A percentile compares a stretch with the other conserved stretches of the same genome.
These are phyloP conservation scores for Girardia tigrina DNA, from an alignment of 2,888 invertebrate genomes.

Conservation along the genomic window DNA sequence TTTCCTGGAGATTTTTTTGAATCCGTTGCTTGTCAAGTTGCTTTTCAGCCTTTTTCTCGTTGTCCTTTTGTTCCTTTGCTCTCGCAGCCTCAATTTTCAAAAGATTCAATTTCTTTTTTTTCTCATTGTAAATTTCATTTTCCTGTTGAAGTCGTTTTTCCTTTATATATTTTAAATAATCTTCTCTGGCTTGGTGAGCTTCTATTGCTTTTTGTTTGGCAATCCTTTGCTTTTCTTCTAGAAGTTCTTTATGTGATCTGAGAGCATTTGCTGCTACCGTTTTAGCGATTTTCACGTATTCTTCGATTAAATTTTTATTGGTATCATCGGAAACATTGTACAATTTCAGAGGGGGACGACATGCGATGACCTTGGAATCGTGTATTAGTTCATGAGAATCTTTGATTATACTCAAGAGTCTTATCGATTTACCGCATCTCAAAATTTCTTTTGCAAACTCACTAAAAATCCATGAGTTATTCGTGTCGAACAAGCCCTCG, in stretches of 20 bases:
- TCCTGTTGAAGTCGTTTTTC: background rate
- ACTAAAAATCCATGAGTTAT: background rate
- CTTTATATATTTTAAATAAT: background rate
- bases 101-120: background rate
- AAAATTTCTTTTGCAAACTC: slow-evolving; percentile 11
- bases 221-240: background rate
- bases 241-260: background rate
- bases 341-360: background rate
- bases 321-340: background rate
- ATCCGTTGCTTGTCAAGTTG: background rate
- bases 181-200: background rate
- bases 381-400: background rate
- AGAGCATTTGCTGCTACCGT: background rate
- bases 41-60: background rate
- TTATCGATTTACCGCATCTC: slow-evolving; percentile 4
- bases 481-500: background rate
- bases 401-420: background rate
- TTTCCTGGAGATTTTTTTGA: background rate
- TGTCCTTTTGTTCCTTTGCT: background rate
- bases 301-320: background rate
- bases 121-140: background rate
- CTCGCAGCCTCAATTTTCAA: background rate
- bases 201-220: background rate
- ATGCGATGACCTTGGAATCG: background rate
- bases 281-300: background rate